phyloP scores from a whole-genome alignment of 2,113 vertebrate genomes.

The Nibea coibor region DNA sequence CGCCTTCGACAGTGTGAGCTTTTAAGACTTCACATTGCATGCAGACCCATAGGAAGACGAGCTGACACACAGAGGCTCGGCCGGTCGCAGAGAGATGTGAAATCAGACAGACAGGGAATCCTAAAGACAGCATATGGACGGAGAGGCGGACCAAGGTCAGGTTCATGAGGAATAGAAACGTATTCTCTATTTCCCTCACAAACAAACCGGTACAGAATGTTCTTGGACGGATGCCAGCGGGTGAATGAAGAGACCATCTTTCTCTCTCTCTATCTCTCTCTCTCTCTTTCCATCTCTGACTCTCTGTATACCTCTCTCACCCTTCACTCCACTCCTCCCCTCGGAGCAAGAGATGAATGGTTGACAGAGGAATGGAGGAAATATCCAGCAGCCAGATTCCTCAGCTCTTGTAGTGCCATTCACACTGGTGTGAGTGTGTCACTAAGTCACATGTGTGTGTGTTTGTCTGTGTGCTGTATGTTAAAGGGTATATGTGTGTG shows the following conservation, averaged over 20 bases:
- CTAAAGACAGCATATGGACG: slow-evolving; percentile 43
- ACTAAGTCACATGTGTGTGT: slow-evolving; percentile 15
- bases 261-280: slow-evolving; percentile 28
- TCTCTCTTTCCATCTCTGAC: slow-evolving; percentile 33
- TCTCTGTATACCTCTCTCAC: slow-evolving; percentile 41
- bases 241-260: slow-evolving; percentile 76
- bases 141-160: slow-evolving; percentile 74
- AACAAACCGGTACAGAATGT: slow-evolving; percentile 88
- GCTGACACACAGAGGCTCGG: neutral
- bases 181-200: slow-evolving; percentile 83
- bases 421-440: slow-evolving; percentile 42
- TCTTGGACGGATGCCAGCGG: slow-evolving; percentile 80
- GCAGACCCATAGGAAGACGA: neutral
- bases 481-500: neutral
- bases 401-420: slow-evolving; percentile 60
- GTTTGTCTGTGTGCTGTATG: neutral
- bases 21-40: neutral
- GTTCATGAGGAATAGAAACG: slow-evolving; percentile 80
- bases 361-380: slow-evolving; percentile 72
- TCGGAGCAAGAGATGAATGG: slow-evolving; percentile 61
- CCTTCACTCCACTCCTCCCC: slow-evolving; percentile 40
- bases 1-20: slow-evolving; percentile 5
- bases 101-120: slow-evolving; percentile 40
- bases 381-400: slow-evolving; percentile 65
- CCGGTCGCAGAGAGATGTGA: slow-evolving; percentile 5